A percentile compares a stretch with the other conserved stretches of the same genome.
Evolutionary conservation across 2,797 vertebrate genomes (phyloP).

Genomic region (Girardinus metallicus): DNA sequence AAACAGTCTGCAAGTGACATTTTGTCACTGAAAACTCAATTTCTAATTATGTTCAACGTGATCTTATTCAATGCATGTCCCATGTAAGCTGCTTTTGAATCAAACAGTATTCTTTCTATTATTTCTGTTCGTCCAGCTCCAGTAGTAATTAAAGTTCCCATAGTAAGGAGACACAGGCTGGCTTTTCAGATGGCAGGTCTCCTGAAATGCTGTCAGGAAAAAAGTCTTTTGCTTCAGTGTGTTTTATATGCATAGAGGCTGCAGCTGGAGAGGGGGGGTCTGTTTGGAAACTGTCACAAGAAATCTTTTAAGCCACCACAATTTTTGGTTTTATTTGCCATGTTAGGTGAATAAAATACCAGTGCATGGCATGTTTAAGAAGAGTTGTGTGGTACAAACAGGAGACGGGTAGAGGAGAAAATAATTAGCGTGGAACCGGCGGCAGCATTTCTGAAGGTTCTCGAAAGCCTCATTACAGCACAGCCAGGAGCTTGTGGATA

Average conservation of each 20-base stretch:
- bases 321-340: not conserved
- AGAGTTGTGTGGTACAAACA: not conserved
- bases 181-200: not conserved
- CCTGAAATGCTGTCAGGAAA: not conserved
- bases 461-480: not conserved
- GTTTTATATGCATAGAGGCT: constrained; percentile 8
- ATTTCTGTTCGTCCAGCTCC: not conserved
- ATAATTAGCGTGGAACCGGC: not conserved
- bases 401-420: not conserved
- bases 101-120: not conserved
- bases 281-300: not conserved
- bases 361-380: not conserved
- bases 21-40: not conserved
- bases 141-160: constrained; percentile 20
- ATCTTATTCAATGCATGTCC: no score
- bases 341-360: not conserved
- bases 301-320: not conserved
- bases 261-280: not conserved
- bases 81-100: not conserved
- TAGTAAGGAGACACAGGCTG: constrained; percentile 15
- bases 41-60: not conserved
- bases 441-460: not conserved
- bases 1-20: not conserved
- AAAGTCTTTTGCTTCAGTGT: not conserved
- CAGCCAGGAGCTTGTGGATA: not conserved